Percentiles rank a stretch among this genome's conserved stretches.
phyloP scores from a whole-genome alignment of 2,888 invertebrate species.

The Xestia xanthographa region DNA sequence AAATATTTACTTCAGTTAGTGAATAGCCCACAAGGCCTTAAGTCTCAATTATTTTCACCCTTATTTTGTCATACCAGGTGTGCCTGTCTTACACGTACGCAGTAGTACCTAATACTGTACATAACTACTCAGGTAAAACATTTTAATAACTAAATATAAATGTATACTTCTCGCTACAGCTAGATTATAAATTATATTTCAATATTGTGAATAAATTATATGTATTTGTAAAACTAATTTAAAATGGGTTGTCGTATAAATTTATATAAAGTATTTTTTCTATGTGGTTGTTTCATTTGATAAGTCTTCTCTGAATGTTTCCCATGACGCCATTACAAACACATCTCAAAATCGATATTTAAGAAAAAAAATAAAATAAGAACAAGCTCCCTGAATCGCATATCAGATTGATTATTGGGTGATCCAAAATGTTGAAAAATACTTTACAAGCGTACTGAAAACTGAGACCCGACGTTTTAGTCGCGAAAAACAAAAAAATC shows the following conservation, averaged over 20 bases:
- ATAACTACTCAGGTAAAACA: slow-evolving; percentile 60
- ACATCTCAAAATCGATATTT: not conserved
- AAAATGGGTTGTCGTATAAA: slow-evolving; percentile 87
- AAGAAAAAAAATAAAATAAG: not conserved
- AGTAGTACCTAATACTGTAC: slow-evolving; percentile 67
- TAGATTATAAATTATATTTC: slow-evolving; percentile 67
- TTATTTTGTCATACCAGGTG: slow-evolving; percentile 75
- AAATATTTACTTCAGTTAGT: not conserved
- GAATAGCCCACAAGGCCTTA: slow-evolving; percentile 26
- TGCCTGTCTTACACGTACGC: slow-evolving; percentile 78
- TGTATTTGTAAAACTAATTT: slow-evolving; percentile 72
- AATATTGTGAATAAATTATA: slow-evolving; percentile 77
- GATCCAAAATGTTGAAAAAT: not conserved
- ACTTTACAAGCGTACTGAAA: not conserved
- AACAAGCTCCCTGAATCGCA: not conserved
- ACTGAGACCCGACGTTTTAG: too few relatives aligned
- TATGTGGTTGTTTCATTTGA: slow-evolving; percentile 74
- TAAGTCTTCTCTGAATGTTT: too few relatives aligned
- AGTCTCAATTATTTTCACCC: slow-evolving; percentile 32
- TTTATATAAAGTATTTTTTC: slow-evolving; percentile 88
- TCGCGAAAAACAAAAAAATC: not conserved
- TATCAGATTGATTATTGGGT: not conserved
- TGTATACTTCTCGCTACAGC: slow-evolving; percentile 67
- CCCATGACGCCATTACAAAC: not conserved
- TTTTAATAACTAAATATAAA: slow-evolving; percentile 60